Evolutionary conservation across 2,888 invertebrate genomes (phyloP), one percentile per base, ranked within the genome.

Genomic region (Mantis religiosa): DNA sequence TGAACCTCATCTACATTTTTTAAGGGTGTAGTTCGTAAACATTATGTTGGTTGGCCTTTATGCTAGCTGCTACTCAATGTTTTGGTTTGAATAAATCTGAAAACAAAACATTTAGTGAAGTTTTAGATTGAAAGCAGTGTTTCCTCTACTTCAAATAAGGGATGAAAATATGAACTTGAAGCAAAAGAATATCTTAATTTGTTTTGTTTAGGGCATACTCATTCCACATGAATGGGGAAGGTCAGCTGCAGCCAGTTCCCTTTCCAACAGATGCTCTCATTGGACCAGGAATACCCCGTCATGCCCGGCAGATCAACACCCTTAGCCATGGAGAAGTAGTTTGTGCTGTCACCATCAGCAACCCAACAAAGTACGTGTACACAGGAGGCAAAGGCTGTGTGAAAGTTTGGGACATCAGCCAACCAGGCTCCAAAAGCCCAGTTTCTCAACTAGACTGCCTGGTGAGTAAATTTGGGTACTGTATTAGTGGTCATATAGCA

Each of bases 351-450:
- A 99, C 99, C 87, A 96, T 99, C 92, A 97, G 98, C 89, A 94
- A 96, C 92, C 96, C 97, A 90, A 97, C 97, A 90, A 95, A 98
- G 91, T 97, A 98, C 93, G 98, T 99, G n/a, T 99, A 99, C 94
- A 99, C 99, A 0, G 99, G 99, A 41, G 99, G 99, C 90, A 99
- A 99, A 94, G 98, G 98, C 89, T 98, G 98, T 93, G 98, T 98
- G 84, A 98, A 98, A 94, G 97, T 98, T 84, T 96, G 96, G 96
- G 96, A 96, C 92, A 96, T 96, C 91, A 95, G 96, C 92, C 96
- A 97, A 92, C 96, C 97, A 47, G 96, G 95, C 87, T 96, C 95
- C 91, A 97, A 97, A 92, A 96, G 95, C 92, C 97, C 97, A 82
- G 96, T 98, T 1, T 97, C 97, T 88, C 97, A 98, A 92, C 93